Evolutionary conservation across 2,113 vertebrate genomes (phyloP).

Genomic region (Aplodontia rufa): DNA sequence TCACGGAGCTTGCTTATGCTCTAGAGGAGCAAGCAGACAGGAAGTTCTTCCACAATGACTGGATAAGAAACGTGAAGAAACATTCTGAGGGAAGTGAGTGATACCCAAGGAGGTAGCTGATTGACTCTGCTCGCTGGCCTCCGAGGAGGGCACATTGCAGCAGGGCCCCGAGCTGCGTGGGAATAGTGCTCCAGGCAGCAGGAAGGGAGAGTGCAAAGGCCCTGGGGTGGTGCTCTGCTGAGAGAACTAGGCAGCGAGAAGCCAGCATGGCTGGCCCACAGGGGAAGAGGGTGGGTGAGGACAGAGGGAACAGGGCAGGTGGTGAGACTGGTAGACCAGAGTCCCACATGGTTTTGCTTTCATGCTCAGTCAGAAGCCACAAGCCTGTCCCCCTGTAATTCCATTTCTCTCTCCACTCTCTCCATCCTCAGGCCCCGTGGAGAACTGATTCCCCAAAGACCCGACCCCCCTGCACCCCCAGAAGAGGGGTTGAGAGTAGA

Average conservation of each 20-base stretch:
- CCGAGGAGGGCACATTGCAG: rapidly evolving
- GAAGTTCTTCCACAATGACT: not conserved
- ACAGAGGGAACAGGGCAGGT: not conserved
- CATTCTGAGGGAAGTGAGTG: not conserved
- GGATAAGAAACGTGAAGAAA: not conserved
- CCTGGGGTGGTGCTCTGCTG: not conserved
- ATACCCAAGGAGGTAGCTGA: not conserved
- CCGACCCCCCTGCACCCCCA: constrained; percentile 39
- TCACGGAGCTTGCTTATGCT: not conserved
- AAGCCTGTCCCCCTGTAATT: not conserved
- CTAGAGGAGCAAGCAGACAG: not conserved
- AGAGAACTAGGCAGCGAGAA: not conserved
- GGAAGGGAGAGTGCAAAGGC: not conserved
- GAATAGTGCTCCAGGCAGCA: not conserved
- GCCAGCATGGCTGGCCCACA: not conserved
- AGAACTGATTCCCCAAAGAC: constrained; percentile 76
- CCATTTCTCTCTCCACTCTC: not conserved
- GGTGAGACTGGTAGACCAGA: too few relatives aligned
- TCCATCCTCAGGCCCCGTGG: constrained; percentile 74
- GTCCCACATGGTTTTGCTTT: not conserved
- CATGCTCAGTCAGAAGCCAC: rapidly evolving
- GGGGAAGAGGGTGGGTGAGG: not conserved
- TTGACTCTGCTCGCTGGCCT: not conserved
- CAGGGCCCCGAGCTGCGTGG: too few relatives aligned
- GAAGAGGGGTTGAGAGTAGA: constrained; percentile 63